A percentile compares a stretch with the other conserved stretches of the same genome.
Conservation (phyloP, 2,113 vertebrate species). For the Chaenogobius annularis region DNA sequence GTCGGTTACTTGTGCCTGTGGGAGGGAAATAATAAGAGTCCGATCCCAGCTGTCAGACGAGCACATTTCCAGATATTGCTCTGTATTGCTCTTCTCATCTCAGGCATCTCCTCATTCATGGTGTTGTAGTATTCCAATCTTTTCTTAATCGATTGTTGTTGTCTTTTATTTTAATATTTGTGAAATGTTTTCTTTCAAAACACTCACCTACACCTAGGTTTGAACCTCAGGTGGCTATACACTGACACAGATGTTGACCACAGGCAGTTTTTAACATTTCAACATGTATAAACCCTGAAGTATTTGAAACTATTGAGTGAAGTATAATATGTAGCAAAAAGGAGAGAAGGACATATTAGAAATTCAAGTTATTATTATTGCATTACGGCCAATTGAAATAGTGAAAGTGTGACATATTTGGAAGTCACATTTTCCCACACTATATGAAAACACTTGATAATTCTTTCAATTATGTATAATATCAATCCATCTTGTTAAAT, state of each 20-base stretch:
- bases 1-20: conserved; percentile 35
- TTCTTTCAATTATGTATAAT: not conserved
- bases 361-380: no score
- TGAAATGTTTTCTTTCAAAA: no score
- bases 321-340: not conserved
- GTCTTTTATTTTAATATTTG: not conserved
- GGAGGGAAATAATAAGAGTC: conserved; percentile 17
- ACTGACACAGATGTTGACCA: no score
- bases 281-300: not conserved
- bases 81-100: not conserved
- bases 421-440: not conserved
- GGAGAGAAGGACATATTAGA: no score
- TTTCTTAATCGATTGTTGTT: not conserved
- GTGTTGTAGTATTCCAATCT: not conserved
- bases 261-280: not conserved
- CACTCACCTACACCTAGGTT: no score
- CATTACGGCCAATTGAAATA: not conserved
- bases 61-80: conserved; percentile 15
- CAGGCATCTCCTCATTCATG: not conserved
- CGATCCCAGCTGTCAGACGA: conserved; percentile 38
- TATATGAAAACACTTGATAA: not conserved
- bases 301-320: not conserved
- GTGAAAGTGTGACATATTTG: not conserved
- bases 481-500: not conserved
- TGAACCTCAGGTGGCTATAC: no score